These are phyloP conservation scores for Bombus superbus DNA, from an alignment of 1,140 invertebrate genomes.

Conservation along the genomic window DNA sequence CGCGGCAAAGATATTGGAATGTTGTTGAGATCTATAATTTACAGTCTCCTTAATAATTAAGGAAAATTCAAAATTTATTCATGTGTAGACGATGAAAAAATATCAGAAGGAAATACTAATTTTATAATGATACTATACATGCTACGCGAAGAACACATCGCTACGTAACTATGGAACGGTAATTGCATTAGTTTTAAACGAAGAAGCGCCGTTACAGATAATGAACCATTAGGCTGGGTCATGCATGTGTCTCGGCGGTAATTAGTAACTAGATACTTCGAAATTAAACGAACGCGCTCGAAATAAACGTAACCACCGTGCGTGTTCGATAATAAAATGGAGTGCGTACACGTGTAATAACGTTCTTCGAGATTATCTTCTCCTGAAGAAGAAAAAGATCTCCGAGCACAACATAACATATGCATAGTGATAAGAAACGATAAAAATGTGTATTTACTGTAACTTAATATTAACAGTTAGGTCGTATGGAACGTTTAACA, in stretches of 20 bases:
- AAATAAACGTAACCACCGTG: background rate
- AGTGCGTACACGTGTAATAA: background rate
- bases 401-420: background rate
- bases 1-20: background rate
- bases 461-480: background rate
- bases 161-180: background rate
- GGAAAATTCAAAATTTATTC: background rate
- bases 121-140: background rate
- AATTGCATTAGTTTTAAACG: background rate
- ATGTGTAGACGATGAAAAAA: too few species aligned
- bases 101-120: too few species aligned
- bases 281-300: background rate
- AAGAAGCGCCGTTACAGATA: background rate
- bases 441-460: background rate
- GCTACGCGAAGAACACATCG: too few species aligned
- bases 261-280: slow-evolving; percentile 1
- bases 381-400: background rate
- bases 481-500: background rate
- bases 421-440: background rate
- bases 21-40: background rate
- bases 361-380: background rate
- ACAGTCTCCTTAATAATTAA: background rate
- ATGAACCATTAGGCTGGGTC: background rate
- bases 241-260: background rate
- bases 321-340: background rate